phyloP scores from a whole-genome alignment of 1,140 invertebrate genomes.

The Diabrotica virgifera region DNA sequence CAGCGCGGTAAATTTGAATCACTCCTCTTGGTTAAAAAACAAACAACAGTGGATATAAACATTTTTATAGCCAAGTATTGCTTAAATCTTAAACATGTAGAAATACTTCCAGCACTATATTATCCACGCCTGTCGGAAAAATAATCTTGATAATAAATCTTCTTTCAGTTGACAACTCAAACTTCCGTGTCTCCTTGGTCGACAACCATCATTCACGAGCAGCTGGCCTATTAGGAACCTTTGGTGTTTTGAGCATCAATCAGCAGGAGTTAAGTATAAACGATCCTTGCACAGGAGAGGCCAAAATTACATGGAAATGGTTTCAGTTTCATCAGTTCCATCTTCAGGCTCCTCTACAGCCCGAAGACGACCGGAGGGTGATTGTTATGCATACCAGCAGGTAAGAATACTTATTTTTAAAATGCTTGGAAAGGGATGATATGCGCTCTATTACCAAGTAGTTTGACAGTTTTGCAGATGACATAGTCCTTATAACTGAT shows the following conservation, averaged over 20 bases:
- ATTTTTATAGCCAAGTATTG: too few relatives aligned
- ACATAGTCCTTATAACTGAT: too few relatives aligned
- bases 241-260: constrained; percentile 52
- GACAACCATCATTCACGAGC: constrained; percentile 55
- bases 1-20: too few relatives aligned
- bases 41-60: too few relatives aligned
- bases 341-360: constrained; percentile 48
- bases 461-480: too few relatives aligned
- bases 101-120: too few relatives aligned
- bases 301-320: constrained; percentile 52
- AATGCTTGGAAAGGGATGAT: not conserved
- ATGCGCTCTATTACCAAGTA: too few relatives aligned
- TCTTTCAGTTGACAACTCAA: constrained; percentile 45
- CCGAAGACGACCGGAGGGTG: constrained; percentile 54
- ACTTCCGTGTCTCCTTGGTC: constrained; percentile 53
- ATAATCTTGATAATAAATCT: constrained; percentile 5
- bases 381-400: constrained; percentile 55
- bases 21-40: too few relatives aligned
- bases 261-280: constrained; percentile 51
- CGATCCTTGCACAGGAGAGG: constrained; percentile 51
- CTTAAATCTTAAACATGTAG: too few relatives aligned
- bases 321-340: constrained; percentile 54
- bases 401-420: constrained; percentile 34
- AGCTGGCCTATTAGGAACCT: constrained; percentile 53
- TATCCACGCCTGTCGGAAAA: too few relatives aligned